Evolutionary conservation across 2,797 vertebrate species (phyloP), one percentile per base, ranked within the genome.

Genomic region (Petrocephalus schoutedeni): DNA sequence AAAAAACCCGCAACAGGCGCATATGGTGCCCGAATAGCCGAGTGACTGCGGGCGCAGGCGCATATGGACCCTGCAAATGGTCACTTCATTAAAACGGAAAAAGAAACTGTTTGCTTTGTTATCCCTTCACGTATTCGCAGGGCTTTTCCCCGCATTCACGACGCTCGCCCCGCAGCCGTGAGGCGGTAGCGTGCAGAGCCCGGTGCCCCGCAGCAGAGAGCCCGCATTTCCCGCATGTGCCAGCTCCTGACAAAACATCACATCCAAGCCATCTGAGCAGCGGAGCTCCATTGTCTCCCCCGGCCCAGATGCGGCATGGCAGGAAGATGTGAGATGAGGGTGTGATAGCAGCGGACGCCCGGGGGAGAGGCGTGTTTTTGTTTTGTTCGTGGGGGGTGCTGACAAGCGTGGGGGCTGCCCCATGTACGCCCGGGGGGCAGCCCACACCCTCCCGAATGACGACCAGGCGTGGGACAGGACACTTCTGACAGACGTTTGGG

Each of bases 21-120:
- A 86, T 59, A 86, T 58, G 84, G 84, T 86, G 19, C 59, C 36
- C 54, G 16, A 58, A 59, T n/a, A 86, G 23, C 54, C n/a, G 16
- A 45, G 57, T 45, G 85, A 59, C 57, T 61, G 57, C 1, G 23
- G 23, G 32, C n/a, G 41, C 45, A 67, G 32, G 67, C 41, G 36
- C 86, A 67, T 21, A 86, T 64, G 85, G 58, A 61, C 58, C 58
- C 36, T 56, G 36, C 58, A 86, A 49, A 86, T 61, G 86, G 59
- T 64, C 49, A 86, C 36, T 53, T 45, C 16, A 32, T 64, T 86
- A 41, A 21, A 49, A 86, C 0, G 2, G 12, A 61, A 51, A 57
- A 85, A 28, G 36, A 71, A 36, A 71, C 67, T 41, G 23, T 19
- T 19, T 59, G 28, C 14, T 59, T 64, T 67, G 36, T 45, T 10